phyloP scores from a whole-genome alignment of 2,888 invertebrate genomes.

The Melipona bicolor region DNA sequence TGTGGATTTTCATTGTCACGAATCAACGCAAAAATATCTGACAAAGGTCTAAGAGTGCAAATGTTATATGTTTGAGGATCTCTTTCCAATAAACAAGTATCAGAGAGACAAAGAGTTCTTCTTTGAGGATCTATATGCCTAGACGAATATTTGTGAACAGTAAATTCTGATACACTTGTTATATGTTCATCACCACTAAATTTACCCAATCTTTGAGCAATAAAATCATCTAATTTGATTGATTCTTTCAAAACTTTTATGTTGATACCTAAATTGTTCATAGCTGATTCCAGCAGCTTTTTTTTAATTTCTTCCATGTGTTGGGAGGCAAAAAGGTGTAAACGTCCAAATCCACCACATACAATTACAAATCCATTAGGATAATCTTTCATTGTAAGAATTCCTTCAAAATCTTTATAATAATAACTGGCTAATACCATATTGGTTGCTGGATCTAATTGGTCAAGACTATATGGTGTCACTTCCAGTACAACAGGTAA shows the following conservation, averaged over 20 bases:
- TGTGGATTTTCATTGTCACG: slow-evolving; percentile 96
- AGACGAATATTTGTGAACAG: slow-evolving; percentile 95
- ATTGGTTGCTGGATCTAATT: slow-evolving; percentile 94
- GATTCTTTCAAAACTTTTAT: slow-evolving; percentile 93
- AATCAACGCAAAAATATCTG: slow-evolving; percentile 95
- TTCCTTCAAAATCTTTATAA: slow-evolving; percentile 94
- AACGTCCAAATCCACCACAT: slow-evolving; percentile 94
- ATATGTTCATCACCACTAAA: slow-evolving; percentile 96
- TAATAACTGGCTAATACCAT: slow-evolving; percentile 92
- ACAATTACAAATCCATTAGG: slow-evolving; percentile 97
- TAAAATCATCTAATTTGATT: slow-evolving; percentile 94
- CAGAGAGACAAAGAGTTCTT: slow-evolving; percentile 96
- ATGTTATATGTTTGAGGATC: slow-evolving; percentile 98
- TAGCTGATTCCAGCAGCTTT: slow-evolving; percentile 93
- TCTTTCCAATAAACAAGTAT: slow-evolving; percentile 97
- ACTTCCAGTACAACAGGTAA: slow-evolving; percentile 95
- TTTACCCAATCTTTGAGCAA: slow-evolving; percentile 95
- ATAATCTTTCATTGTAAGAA: slow-evolving; percentile 93
- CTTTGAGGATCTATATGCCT: slow-evolving; percentile 94
- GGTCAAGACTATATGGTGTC: slow-evolving; percentile 96
- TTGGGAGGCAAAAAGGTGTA: slow-evolving; percentile 95
- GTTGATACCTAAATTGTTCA: slow-evolving; percentile 91
- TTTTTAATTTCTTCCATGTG: slow-evolving; percentile 95
- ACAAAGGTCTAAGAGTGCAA: slow-evolving; percentile 92
- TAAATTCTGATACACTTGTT: slow-evolving; percentile 98